Evolutionary conservation across 1,140 invertebrate species (phyloP).

Genomic region (Brachionus rotundiformis): DNA sequence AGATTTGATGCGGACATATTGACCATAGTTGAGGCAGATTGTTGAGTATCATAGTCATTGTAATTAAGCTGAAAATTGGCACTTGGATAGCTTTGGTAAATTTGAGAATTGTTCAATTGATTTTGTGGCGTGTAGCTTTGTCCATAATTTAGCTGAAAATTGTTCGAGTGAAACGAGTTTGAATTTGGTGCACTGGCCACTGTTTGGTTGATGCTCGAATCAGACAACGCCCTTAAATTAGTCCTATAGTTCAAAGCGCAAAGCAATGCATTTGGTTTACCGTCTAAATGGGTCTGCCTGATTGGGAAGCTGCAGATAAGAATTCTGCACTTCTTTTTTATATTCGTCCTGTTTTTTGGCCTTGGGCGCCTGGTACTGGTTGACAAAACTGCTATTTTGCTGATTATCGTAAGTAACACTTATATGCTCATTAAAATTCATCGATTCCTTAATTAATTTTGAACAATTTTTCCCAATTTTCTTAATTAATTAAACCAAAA

Average conservation of each 20-base stretch:
- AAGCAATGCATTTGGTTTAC: background rate
- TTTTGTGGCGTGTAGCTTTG: background rate
- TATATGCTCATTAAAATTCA: background rate
- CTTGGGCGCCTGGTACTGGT: background rate
- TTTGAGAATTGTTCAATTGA: background rate
- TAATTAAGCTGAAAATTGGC: conserved; percentile 13
- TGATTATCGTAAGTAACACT: conserved; percentile 14
- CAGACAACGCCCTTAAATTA: conserved; percentile 22
- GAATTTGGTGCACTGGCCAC: background rate
- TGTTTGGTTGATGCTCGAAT: conserved; percentile 34
- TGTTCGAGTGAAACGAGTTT: background rate
- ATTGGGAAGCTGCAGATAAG: conserved; percentile 29
- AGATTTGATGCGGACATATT: background rate
- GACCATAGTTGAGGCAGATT: background rate
- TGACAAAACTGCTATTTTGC: background rate
- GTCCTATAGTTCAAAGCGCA: background rate
- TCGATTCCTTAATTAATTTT: background rate
- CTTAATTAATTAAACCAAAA: too few species aligned
- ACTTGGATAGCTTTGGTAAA: background rate
- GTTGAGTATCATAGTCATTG: background rate
- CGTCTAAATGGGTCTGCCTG: conserved; percentile 39
- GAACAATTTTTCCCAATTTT: background rate
- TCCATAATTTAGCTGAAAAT: background rate
- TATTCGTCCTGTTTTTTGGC: background rate
- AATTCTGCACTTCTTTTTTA: background rate